Base-by-base conservation (phyloP, 2,888 invertebrate species). In the Cinara cedri region DNA sequence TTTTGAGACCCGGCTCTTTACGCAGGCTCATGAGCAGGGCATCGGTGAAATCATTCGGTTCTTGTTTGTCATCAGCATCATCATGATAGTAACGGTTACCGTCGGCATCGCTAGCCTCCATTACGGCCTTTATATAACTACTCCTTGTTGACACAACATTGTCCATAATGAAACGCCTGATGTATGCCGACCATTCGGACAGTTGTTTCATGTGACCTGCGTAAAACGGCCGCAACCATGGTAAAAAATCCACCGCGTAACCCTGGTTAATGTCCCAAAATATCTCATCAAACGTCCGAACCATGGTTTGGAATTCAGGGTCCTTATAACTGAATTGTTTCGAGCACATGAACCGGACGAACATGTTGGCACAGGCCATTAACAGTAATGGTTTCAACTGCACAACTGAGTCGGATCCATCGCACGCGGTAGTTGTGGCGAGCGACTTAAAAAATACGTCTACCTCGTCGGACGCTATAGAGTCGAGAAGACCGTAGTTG, bases 231-330 rank as follows among this genome's bases (percentile, higher is more conserved):
- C 90, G 87, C 0, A 95, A 85, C 91, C 93, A 94, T 0, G 95
- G 95, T 26, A 96, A 84, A 84, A 95, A 95, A 84, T 96, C 96
- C 0, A 95, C 89, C 0, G 93, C 92, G 85, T 94, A 94, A 0
- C 94, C 94, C 81, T 84, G 84, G 85, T 95, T 96, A 82, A 96
- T 94, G 84, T 95, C 95, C 92, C 93, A 94, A 87, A 96, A 96
- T 72, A 96, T 94, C 83, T 93, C 91, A 83, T 95, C 95, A 85
- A 95, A 95, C 81, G 88, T 89, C 34, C 90, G 87, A 0, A 93
- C 92, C 9, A 92, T 88, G 80, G 88, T 87, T 68, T 88, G 87
- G 86, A 94, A 95, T 21, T 90, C 90, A 0, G 84, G 80, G 83
- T 95, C 93, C 16, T 90, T 88, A 78, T 91, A 89, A 57, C 90